Evolutionary conservation across 2,797 vertebrate species (phyloP).

Genomic region (Sebastes itinus): DNA sequence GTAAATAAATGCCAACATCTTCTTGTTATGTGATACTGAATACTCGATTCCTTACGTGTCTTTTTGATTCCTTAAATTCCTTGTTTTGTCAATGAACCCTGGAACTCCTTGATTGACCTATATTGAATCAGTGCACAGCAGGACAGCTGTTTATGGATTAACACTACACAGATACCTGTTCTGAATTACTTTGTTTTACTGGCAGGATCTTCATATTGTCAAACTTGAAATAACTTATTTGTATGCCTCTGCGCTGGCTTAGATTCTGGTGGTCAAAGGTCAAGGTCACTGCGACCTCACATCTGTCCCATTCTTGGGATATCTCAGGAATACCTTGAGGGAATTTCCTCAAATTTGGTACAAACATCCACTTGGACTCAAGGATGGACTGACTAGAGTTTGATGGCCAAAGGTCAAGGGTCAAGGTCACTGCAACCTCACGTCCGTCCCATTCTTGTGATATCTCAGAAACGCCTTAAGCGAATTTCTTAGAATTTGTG

Average conservation of each 20-base stretch:
- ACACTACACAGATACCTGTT: neutral
- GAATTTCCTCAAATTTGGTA: no score
- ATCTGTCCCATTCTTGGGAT: no score
- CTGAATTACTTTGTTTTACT: neutral
- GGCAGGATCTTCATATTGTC: neutral
- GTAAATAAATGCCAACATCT: neutral
- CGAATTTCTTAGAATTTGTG: no score
- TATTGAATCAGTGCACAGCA: neutral
- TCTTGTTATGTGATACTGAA: neutral
- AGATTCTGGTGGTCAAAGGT: no score
- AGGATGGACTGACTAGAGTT: no score
- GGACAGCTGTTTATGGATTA: constrained; percentile 8
- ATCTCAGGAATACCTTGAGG: no score
- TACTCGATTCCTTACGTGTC: neutral
- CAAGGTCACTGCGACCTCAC: no score
- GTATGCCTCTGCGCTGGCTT: neutral
- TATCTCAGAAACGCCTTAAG: no score
- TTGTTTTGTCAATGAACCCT: neutral
- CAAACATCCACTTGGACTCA: no score
- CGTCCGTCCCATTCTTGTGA: no score
- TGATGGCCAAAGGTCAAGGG: no score
- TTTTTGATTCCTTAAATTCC: neutral
- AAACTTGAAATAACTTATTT: neutral
- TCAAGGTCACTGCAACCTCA: no score
- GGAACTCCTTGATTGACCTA: neutral